Evolutionary conservation across 1,140 invertebrate species (phyloP).

Genomic region (Teleogryllus occipitalis): DNA sequence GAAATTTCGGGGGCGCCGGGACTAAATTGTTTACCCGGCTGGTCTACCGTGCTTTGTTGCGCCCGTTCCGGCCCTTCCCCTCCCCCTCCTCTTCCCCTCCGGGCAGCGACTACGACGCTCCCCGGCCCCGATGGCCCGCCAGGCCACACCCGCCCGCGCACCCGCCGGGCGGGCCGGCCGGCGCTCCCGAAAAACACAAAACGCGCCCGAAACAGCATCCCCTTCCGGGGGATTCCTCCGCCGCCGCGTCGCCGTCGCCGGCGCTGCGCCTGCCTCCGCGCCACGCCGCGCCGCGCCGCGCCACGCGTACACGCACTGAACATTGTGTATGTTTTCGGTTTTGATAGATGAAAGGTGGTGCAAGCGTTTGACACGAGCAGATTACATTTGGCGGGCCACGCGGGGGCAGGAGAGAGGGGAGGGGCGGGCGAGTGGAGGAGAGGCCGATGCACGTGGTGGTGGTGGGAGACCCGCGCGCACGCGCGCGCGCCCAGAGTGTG

Average conservation of each 20-base stretch:
- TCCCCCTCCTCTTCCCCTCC: neutral
- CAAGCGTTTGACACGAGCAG: slow-evolving; percentile 15
- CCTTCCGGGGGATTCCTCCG: neutral
- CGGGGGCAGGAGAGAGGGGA: neutral
- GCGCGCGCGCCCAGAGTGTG: neutral
- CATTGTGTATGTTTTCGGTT: slow-evolving; percentile 4
- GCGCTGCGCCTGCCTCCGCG: neutral
- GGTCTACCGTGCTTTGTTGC: neutral
- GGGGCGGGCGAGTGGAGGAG: neutral
- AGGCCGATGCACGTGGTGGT: neutral
- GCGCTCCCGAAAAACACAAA: neutral
- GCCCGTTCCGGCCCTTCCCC: no score
- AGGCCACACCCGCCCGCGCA: neutral
- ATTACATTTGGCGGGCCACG: slow-evolving; percentile 8
- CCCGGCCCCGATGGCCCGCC: no score
- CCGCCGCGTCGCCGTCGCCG: no score
- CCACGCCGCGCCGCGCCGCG: no score
- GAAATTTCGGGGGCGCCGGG: neutral
- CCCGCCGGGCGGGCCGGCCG: no score
- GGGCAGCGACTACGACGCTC: neutral
- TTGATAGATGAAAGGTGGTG: slow-evolving; percentile 14
- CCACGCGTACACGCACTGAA: neutral
- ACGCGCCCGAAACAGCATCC: neutral
- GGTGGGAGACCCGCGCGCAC: no score
- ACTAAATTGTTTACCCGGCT: neutral